Conservation (phyloP, 2,888 invertebrate species). For the Macaria notata region DNA sequence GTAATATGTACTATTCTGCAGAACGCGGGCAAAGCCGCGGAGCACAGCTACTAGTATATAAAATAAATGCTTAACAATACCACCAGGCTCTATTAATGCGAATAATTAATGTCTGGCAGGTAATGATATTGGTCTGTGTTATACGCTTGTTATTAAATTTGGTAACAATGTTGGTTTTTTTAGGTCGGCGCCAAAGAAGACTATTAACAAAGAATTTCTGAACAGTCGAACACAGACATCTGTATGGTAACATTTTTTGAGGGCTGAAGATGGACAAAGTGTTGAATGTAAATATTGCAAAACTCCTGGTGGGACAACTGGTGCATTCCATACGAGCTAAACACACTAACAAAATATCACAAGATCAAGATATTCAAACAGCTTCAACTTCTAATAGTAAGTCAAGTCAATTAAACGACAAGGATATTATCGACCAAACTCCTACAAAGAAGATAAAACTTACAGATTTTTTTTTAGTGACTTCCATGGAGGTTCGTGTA, state of each 20-base stretch:
- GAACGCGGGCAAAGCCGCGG: slow-evolving; percentile 1
- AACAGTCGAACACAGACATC: slow-evolving; percentile 2
- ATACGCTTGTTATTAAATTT: slow-evolving; percentile 3
- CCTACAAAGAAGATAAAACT: slow-evolving; percentile 10
- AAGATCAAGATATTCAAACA: slow-evolving; percentile 5
- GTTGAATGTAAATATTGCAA: slow-evolving; percentile 7
- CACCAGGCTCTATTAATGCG: slow-evolving; percentile 4
- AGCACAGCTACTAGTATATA: slow-evolving; percentile 2
- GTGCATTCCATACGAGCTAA: slow-evolving; percentile 12
- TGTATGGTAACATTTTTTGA: slow-evolving; percentile 4
- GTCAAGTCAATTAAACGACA: slow-evolving; percentile 2
- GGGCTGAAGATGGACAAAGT: slow-evolving; percentile 8
- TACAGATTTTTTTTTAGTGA: slow-evolving; percentile 13
- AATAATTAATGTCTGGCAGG: slow-evolving; percentile 4
- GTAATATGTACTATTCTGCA: background rate
- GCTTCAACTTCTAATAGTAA: slow-evolving; percentile 4
- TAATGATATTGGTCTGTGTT: slow-evolving; percentile 1
- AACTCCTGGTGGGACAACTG: slow-evolving; percentile 14
- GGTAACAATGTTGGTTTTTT: slow-evolving; percentile 1
- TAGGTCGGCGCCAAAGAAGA: slow-evolving; percentile 5
- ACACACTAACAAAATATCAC: slow-evolving; percentile 7
- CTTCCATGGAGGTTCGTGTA: slow-evolving; percentile 10
- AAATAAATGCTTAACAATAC: slow-evolving; percentile 3
- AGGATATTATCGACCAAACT: slow-evolving; percentile 2
- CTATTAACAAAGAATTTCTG: slow-evolving; percentile 6